Evolutionary conservation across 2,888 invertebrate genomes (phyloP).

Genomic region (Sphaerophoria taeniata): DNA sequence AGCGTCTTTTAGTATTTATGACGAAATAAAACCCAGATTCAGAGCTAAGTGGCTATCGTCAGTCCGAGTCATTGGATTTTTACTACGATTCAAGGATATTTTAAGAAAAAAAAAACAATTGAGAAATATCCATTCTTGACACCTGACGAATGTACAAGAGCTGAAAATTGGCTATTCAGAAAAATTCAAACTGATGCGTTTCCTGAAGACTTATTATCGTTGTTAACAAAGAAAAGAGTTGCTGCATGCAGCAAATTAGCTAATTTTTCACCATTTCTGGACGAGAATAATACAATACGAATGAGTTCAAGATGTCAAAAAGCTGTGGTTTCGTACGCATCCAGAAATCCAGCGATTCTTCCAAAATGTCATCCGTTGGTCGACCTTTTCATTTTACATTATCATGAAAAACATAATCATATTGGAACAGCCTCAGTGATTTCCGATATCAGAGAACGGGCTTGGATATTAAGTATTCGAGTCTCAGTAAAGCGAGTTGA

Average conservation of each 20-base stretch:
- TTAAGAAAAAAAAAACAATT: neutral
- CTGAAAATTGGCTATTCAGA: conserved; percentile 3
- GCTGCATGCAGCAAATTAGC: neutral
- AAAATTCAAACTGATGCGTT: conserved; percentile 1
- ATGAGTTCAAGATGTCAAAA: conserved; percentile 19
- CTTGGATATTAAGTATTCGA: conserved; percentile 16
- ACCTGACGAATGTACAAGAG: neutral
- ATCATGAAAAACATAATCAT: neutral
- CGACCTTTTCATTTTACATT: neutral
- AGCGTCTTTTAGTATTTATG: neutral
- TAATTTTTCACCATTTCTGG: conserved; percentile 26
- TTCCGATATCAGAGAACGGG: neutral
- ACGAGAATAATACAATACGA: neutral
- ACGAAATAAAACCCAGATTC: neutral
- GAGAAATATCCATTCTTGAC: neutral
- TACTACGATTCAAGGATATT: neutral
- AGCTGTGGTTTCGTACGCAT: neutral
- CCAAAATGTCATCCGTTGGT: neutral
- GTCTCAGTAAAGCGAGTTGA: neutral
- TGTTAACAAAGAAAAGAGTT: neutral
- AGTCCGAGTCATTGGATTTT: neutral
- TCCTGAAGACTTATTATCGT: neutral
- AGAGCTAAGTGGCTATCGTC: neutral
- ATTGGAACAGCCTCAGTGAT: neutral
- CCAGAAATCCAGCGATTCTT: conserved; percentile 10